A percentile compares a stretch with the other conserved stretches of the same genome.
Conservation (phyloP, 2,113 vertebrate genomes). For the Mohoua ochrocephala region DNA sequence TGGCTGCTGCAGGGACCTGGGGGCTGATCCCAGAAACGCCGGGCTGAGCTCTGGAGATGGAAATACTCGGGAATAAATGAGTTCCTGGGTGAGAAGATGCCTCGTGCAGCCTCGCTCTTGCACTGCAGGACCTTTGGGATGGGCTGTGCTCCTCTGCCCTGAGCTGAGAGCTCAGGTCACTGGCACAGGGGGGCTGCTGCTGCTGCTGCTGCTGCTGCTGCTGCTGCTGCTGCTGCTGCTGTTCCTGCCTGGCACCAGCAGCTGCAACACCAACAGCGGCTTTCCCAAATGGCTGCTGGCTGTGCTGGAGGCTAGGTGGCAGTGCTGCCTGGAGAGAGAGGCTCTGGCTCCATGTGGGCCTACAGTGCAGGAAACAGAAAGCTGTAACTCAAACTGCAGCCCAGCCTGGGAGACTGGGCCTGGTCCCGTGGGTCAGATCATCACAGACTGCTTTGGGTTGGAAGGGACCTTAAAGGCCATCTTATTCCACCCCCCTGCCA, state of each 20-base stretch:
- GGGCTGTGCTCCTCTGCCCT: background rate
- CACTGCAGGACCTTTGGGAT: rapidly evolving
- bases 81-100: background rate
- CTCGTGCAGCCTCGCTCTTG: background rate
- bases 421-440: rapidly evolving
- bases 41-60: background rate
- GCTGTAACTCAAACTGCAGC: background rate
- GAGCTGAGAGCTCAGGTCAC: background rate
- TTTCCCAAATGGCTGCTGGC: background rate
- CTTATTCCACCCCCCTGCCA: background rate
- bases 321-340: background rate
- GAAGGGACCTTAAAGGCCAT: background rate
- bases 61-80: background rate
- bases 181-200: background rate
- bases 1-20: background rate
- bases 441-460: background rate
- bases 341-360: background rate
- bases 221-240: no score
- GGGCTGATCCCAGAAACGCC: background rate
- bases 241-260: background rate
- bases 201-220: background rate
- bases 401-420: no score
- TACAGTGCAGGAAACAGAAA: background rate
- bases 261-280: background rate
- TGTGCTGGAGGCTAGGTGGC: background rate